A percentile compares a stretch with the other conserved stretches of the same genome.
phyloP scores from a whole-genome alignment of 92 coral and sea anemone species.

The Phenganax stokvisi region DNA sequence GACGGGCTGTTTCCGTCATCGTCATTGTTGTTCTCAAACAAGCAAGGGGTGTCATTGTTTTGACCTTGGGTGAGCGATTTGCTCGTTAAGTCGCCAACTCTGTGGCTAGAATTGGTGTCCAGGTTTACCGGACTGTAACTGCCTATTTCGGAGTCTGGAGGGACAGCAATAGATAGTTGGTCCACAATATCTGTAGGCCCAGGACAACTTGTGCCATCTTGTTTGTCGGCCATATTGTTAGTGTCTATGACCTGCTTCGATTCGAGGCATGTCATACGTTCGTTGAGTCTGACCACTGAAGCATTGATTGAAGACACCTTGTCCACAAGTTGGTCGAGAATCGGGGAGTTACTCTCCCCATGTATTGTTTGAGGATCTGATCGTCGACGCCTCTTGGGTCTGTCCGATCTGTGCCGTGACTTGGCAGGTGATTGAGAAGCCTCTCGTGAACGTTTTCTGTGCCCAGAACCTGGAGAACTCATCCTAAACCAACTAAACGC shows the following conservation, averaged over 20 bases:
- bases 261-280: not conserved
- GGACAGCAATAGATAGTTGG: not conserved
- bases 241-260: not conserved
- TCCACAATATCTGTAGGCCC: not conserved
- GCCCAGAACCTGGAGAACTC: not conserved
- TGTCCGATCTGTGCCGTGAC: not conserved
- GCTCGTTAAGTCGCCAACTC: conserved; percentile 11
- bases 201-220: not conserved
- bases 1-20: not conserved
- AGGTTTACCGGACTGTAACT: not conserved
- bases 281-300: not conserved
- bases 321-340: not conserved
- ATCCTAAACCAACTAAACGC: not conserved
- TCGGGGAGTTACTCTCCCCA: not conserved
- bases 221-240: not conserved
- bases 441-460: not conserved
- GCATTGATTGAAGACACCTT: not conserved
- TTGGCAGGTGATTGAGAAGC: not conserved
- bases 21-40: not conserved
- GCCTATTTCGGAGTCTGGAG: not conserved
- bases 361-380: not conserved
- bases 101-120: conserved; percentile 15
- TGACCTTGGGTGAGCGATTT: conserved; percentile 11
- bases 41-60: not conserved
- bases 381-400: not conserved